Conservation (phyloP, 2,113 vertebrate genomes). For the Strix aluco region DNA sequence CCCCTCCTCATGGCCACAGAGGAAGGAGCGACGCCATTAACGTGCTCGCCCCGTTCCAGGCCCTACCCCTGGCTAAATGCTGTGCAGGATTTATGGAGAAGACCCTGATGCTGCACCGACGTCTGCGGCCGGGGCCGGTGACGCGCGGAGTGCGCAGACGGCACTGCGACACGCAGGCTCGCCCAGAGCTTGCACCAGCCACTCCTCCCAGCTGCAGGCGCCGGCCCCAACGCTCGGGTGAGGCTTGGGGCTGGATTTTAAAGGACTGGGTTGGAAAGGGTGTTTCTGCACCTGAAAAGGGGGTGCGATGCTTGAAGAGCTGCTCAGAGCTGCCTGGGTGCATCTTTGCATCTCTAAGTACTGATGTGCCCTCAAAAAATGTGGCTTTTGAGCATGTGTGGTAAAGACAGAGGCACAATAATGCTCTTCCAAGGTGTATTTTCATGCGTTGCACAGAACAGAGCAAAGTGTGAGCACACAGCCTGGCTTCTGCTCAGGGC, state of each 20-base stretch:
- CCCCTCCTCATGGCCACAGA: neutral
- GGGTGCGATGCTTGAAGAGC: neutral
- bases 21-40: neutral
- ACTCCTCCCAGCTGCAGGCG: neutral
- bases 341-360: neutral
- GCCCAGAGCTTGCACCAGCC: neutral
- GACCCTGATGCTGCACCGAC: neutral
- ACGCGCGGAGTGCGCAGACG: accelerated
- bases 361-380: neutral
- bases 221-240: neutral
- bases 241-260: neutral
- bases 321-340: neutral
- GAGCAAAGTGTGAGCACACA: neutral
- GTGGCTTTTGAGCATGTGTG: neutral
- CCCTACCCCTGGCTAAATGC: neutral
- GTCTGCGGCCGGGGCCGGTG: accelerated
- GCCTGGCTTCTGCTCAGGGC: neutral
- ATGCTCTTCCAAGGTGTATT: neutral
- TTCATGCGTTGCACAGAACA: neutral
- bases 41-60: neutral
- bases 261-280: neutral
- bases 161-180: neutral
- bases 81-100: accelerated
- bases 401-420: neutral
- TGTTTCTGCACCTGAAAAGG: neutral